Base-by-base conservation (phyloP, 2,888 invertebrate genomes). In the Sinohyriopsis cumingii region DNA sequence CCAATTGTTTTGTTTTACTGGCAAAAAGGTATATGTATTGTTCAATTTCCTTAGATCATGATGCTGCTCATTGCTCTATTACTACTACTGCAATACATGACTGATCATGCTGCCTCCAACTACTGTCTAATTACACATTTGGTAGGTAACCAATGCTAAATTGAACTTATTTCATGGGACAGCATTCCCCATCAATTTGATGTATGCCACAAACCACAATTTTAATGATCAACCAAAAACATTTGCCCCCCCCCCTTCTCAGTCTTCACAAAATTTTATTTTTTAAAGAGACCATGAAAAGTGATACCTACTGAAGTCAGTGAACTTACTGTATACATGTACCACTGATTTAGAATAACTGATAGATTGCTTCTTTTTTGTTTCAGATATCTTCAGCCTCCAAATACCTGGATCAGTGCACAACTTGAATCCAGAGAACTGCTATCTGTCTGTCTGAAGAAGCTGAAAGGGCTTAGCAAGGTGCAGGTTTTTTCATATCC, bases 351-450 rank as follows among this genome's bases (percentile, higher is more conserved):
- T 57, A 57, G 12, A 20, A 22, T 57, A n/a, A n/a, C 4, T 19
- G 18, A 22, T 22, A 6, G 24, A 25, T 60, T 25, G 60, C 19
- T 19, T 24, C 9, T 25, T 65, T 33, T 61, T 67, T 59, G 71
- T 95, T 94, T 79, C 74, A 91, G 92, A 80, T 99, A 98, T 90
- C 91, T 97, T 24, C 96, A 98, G 87, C 99, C 90, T 22, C 91
- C 91, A 12, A 75, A 82, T 25, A 78, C 82, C 25, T 91, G 90
- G 90, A 74, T 89, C 0, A 63, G 74, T 55, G 92, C 91, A 15
- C 92, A 94, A 0, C 90, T 98, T n/a, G 98, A 98, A 90, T 98
- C 98, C 0, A 92, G 95, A 25, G 98, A 98, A 90, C 92, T 99
- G 3, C 91, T 99, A 1, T 83, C 91, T 19, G 90, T 99, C 1